phyloP scores from a whole-genome alignment of 2,888 invertebrate genomes.

The Tetanocera ferruginea region DNA sequence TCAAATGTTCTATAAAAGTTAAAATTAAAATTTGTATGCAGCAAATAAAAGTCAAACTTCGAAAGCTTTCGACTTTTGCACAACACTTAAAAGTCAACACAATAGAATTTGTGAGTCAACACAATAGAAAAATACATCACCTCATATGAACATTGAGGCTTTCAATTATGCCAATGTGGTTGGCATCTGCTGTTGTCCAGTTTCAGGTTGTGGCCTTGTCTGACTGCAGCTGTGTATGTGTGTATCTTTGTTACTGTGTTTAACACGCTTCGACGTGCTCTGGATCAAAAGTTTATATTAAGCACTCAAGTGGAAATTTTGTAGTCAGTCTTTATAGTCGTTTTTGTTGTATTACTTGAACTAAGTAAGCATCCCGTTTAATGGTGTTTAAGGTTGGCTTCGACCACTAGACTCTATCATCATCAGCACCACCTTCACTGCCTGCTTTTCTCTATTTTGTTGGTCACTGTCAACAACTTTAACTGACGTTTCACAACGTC shows the following conservation, averaged over 20 bases:
- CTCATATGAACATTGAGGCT: not conserved
- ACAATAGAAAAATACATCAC: not conserved
- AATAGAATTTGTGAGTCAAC: not conserved
- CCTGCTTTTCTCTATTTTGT: not conserved
- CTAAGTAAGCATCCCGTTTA: not conserved
- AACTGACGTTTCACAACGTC: not conserved
- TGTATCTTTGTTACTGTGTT: not conserved
- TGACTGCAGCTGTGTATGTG: not conserved
- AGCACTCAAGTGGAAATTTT: constrained; percentile 12
- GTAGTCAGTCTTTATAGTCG: not conserved
- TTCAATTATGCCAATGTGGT: constrained; percentile 20
- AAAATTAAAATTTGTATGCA: not conserved
- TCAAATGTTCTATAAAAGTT: not conserved
- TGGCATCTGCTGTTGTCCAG: no score
- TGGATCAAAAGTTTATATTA: constrained; percentile 9
- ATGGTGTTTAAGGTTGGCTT: not conserved
- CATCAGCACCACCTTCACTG: not conserved
- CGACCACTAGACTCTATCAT: not conserved
- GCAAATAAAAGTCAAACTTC: not conserved
- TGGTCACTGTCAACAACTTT: not conserved
- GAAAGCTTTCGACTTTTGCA: not conserved
- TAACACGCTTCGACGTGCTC: not conserved
- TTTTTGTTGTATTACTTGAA: not conserved
- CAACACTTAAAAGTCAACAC: not conserved
- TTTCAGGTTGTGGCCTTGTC: not conserved